Percentiles rank a stretch among this genome's conserved stretches.
Conservation (phyloP, 1,140 invertebrate genomes). For the Zaprionus lachaisei region DNA sequence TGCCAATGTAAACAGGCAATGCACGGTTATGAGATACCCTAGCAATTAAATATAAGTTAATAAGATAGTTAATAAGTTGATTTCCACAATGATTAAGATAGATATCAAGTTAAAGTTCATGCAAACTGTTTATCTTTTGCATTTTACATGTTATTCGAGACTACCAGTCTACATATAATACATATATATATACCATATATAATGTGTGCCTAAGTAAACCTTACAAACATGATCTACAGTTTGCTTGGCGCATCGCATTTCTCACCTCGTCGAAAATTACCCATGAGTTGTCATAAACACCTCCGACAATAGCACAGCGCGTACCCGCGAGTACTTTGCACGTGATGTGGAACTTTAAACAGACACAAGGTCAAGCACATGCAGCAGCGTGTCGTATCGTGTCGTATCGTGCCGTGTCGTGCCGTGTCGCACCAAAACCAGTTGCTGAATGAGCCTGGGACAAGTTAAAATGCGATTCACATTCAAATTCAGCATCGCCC, state of each 20-base stretch:
- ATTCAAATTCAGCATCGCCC: background rate
- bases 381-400: constrained; percentile 16
- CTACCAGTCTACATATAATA: background rate
- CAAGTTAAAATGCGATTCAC: constrained; percentile 31
- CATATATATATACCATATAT: no score
- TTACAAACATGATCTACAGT: background rate
- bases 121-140: background rate
- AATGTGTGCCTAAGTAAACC: background rate
- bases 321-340: constrained; percentile 44
- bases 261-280: constrained; percentile 48
- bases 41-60: background rate
- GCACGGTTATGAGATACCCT: background rate
- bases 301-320: background rate
- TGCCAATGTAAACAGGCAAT: background rate
- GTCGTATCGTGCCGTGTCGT: background rate
- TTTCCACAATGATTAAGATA: background rate
- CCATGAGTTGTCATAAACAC: constrained; percentile 26
- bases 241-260: constrained; percentile 33
- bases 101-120: no score
- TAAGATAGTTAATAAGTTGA: background rate
- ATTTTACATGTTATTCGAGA: background rate
- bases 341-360: constrained; percentile 60
- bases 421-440: constrained; percentile 8
- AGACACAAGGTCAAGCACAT: constrained; percentile 76
- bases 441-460: constrained; percentile 26